These are phyloP conservation scores for Rhadinocentrus ornatus DNA, from an alignment of 2,797 vertebrate genomes.

Conservation along the genomic window DNA sequence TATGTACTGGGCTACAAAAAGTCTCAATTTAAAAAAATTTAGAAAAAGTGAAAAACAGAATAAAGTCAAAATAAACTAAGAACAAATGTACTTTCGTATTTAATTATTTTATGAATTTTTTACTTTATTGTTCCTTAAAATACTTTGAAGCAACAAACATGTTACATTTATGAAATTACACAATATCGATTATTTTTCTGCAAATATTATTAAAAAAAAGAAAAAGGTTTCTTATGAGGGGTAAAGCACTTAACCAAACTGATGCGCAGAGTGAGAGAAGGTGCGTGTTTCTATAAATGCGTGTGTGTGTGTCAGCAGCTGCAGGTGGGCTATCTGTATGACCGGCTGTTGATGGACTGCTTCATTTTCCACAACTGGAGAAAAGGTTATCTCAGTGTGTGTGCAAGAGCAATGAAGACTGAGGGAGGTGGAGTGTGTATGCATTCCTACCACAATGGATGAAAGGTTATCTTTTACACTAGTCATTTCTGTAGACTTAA, in stretches of 20 bases:
- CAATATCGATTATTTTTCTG: slow-evolving; percentile 34
- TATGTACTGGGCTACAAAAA: slow-evolving; percentile 4
- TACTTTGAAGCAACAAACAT: slow-evolving; percentile 30
- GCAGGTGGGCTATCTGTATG: slow-evolving; percentile 84
- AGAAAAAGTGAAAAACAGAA: slow-evolving; percentile 1
- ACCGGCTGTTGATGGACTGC: slow-evolving; percentile 82
- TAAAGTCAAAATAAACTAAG: slow-evolving; percentile 46
- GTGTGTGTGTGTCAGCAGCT: slow-evolving; percentile 41
- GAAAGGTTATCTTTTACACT: slow-evolving; percentile 84
- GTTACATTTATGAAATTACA: slow-evolving; percentile 40
- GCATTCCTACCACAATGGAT: slow-evolving; percentile 70
- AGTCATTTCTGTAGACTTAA: slow-evolving; percentile 76
- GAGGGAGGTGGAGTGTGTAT: slow-evolving; percentile 57
- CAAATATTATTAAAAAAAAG: slow-evolving; percentile 36
- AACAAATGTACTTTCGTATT: slow-evolving; percentile 4
- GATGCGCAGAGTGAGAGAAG: slow-evolving; percentile 5
- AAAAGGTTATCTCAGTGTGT: slow-evolving; percentile 83
- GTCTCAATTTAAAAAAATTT: slow-evolving; percentile 27
- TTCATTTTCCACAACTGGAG: slow-evolving; percentile 73
- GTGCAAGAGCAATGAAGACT: slow-evolving; percentile 47
- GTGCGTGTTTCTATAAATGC: slow-evolving; percentile 25
- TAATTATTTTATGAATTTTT: slow-evolving; percentile 31
- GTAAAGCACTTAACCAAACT: slow-evolving; percentile 46
- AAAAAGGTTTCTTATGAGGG: slow-evolving; percentile 35
- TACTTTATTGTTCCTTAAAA: slow-evolving; percentile 33